phyloP scores from a whole-genome alignment of 2,797 vertebrate species.

The Sebastes aleutianus region DNA sequence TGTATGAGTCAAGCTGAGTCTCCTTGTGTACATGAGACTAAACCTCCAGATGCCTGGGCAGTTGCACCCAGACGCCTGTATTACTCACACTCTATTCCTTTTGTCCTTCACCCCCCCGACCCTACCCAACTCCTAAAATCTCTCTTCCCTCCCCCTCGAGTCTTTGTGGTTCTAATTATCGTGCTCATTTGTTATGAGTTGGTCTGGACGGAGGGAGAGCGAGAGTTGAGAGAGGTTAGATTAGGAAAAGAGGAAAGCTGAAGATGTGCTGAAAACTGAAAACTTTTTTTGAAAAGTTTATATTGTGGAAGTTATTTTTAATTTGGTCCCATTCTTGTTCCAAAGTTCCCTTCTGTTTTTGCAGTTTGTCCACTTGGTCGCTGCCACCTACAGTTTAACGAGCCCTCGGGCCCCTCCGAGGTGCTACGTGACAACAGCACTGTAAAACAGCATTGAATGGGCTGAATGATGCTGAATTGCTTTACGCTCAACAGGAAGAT shows the following conservation, averaged over 20 bases:
- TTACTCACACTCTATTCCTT: conserved; percentile 66
- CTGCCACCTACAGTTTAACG: conserved; percentile 39
- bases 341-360: background rate
- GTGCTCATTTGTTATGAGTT: conserved; percentile 64
- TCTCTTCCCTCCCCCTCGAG: conserved; percentile 19
- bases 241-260: conserved; percentile 3
- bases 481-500: conserved; percentile 11
- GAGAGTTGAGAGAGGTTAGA: conserved; percentile 11
- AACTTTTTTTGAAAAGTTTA: background rate
- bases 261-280: background rate
- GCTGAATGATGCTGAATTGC: conserved; percentile 35
- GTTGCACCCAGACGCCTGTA: conserved; percentile 60
- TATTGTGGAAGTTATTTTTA: background rate
- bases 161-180: conserved; percentile 75
- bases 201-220: conserved; percentile 41
- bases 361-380: background rate
- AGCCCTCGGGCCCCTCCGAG: conserved; percentile 5
- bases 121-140: background rate
- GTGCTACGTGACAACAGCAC: conserved; percentile 25
- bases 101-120: conserved; percentile 48
- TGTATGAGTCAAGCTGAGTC: conserved; percentile 13
- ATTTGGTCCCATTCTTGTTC: background rate
- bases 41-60: conserved; percentile 56
- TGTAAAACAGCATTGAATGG: conserved; percentile 34
- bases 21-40: conserved; percentile 37